Evolutionary conservation across 2,113 vertebrate species (phyloP), one percentile per base, ranked within the genome.

Genomic region (Thunnus maccoyii): DNA sequence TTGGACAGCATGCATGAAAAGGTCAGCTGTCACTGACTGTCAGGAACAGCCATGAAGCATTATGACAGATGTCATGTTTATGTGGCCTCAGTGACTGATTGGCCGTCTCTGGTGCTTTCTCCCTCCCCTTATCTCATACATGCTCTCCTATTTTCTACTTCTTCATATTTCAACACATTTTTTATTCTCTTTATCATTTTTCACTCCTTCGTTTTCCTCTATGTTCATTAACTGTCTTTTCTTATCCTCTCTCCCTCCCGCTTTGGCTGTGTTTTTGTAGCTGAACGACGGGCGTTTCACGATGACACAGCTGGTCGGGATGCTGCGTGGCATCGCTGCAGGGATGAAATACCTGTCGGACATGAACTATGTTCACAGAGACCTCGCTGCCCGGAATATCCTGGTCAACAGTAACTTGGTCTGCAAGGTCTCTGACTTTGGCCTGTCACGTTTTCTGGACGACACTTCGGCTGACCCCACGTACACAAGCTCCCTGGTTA

Each of bases 311-410:
- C 95, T 99, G 90, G 97, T 99, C 16, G 98, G 97, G 78, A 99
- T 99, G 97, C 83, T 99, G 82, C 94, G 98, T 3, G 98, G 98
- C 89, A 98, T 99, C 0, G 97, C 97, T 0, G 96, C 98, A 0
- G 98, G 98, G 80, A 99, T 99, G 98, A 99, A 99, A 92, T 99
- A 99, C 92, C 96, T 99, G 78, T 97, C 98, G 0, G 98, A 99
- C 90, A 98, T 99, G 98, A 99, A 99, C 95, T 99, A 99, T 0
- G 97, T 99, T 55, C 98, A 99, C 92, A 95, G 98, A 0, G 98
- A 99, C 93, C 95, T 99, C 58, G 98, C 98, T 0, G 98, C 98
- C 55, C 96, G 98, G 57, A 99, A 99, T 82, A 98, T 99, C 86
- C 95, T 99, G 30, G 97, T 99, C 92, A 99, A 99, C 94, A 99